Evolutionary conservation across 2,113 vertebrate species (phyloP), one percentile per base, ranked within the genome.

Genomic region (Eretmodus cyanostictus): DNA sequence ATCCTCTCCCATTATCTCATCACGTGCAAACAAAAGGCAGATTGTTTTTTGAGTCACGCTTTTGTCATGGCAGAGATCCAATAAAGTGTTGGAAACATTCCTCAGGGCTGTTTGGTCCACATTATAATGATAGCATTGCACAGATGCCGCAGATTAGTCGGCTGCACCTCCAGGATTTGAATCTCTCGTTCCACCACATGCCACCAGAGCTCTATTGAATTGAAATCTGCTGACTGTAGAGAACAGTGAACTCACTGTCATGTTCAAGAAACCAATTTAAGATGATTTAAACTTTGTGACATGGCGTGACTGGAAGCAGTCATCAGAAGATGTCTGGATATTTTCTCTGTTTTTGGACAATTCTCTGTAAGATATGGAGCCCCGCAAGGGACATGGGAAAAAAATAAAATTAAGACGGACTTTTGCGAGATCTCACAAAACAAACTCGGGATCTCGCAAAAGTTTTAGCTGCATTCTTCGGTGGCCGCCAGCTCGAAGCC

Each of bases 1-100:
- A 86, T 73, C 85, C 36, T 73, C 49, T 83, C 59, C 7, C 34
- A 81, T 76, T 81, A 84, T 55, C 54, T 71, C 10, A 14, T 87
- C 47, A 19, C n/a, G 59, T 53, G 13, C 45, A 81, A 79, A 89
- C 40, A 86, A 83, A 86, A 59, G 14, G 17, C 51, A 16, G 68
- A 5, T 57, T 57, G 80, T n/a, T 3, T 34, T 61, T 61, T 8
- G 36, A 17, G 14, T 24, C 4, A 0, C 4, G 1, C 6, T 17
- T 47, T 27, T 27, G 47, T 73, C 22, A 14, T 27, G 40, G 22
- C 68, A 73, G 1, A 76, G 14, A 76, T 47, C 38, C 22, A 76
- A 0, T 45, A 8, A 29, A 27, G 40, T 29, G 71, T 17, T 47
- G 42, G 14, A 47, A 76, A 47, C 14, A 47, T 76, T 76, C 40